These are phyloP conservation scores for Ditylenchus dipsaci DNA, from an alignment of 1,140 invertebrate genomes.

Conservation along the genomic window DNA sequence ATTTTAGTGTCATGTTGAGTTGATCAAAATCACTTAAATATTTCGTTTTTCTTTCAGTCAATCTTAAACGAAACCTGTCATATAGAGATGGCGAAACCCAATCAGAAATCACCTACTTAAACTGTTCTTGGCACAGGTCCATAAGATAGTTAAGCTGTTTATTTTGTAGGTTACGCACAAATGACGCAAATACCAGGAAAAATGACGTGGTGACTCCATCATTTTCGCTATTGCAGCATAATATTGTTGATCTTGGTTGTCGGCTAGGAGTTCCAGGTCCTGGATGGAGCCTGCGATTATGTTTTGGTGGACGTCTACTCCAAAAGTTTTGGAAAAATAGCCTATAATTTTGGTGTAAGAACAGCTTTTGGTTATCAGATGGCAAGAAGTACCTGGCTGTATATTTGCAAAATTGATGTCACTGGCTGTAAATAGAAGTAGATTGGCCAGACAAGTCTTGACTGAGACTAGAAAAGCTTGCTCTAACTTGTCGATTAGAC, in stretches of 20 bases:
- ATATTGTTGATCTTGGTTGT: conserved; percentile 7
- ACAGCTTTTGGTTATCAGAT: not conserved
- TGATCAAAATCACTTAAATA: conserved; percentile 3
- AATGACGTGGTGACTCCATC: conserved; percentile 6
- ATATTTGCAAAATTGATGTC: conserved; percentile 34
- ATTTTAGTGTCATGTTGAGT: not conserved
- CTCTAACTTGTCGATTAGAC: conserved; percentile 14
- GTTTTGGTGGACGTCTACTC: conserved; percentile 39
- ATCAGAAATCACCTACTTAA: conserved; percentile 24
- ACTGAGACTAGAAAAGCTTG: conserved; percentile 25
- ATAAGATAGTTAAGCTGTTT: conserved; percentile 42
- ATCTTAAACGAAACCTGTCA: conserved; percentile 12
- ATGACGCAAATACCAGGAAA: conserved; percentile 10
- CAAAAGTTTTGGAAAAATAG: conserved; percentile 23
- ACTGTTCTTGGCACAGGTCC: conserved; percentile 42
- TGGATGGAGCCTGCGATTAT: conserved; percentile 27
- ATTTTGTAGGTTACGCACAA: conserved; percentile 23
- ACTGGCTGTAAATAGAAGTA: conserved; percentile 34
- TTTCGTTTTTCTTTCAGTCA: not conserved
- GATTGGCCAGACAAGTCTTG: conserved; percentile 27
- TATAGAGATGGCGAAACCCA: conserved; percentile 1
- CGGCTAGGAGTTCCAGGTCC: conserved; percentile 22
- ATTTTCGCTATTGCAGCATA: not conserved
- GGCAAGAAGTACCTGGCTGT: not conserved
- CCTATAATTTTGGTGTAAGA: not conserved